Conservation (phyloP, 2,797 vertebrate genomes). For the Ambastaia sidthimunki region DNA sequence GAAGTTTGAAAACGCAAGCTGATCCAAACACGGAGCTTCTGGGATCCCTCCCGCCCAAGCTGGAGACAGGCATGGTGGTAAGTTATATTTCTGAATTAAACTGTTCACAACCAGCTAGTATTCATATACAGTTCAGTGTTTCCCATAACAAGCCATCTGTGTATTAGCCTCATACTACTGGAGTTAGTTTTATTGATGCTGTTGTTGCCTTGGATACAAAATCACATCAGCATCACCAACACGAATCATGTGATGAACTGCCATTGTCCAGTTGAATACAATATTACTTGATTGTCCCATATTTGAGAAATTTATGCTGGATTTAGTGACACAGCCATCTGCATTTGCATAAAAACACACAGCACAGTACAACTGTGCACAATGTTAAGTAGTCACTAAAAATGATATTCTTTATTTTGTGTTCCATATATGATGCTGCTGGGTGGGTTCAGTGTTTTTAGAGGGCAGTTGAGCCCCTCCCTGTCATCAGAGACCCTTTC, state of each 20-base stretch:
- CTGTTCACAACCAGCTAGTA: not conserved
- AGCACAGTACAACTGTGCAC: too few relatives aligned
- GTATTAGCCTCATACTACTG: not conserved
- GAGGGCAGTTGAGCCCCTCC: constrained; percentile 49
- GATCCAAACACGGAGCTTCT: constrained; percentile 59
- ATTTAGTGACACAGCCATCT: too few relatives aligned
- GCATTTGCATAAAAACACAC: too few relatives aligned
- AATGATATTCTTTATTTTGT: constrained; percentile 15
- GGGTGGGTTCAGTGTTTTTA: constrained; percentile 47
- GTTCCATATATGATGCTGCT: constrained; percentile 19
- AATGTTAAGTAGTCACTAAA: too few relatives aligned
- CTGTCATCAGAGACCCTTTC: constrained; percentile 17
- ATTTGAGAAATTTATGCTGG: too few relatives aligned
- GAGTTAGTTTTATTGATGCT: constrained; percentile 35
- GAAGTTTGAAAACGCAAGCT: constrained; percentile 37
- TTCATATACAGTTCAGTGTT: not conserved
- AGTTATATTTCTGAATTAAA: constrained; percentile 51
- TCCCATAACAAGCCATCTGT: not conserved
- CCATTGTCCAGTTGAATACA: constrained; percentile 24
- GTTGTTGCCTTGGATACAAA: constrained; percentile 58
- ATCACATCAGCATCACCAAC: constrained; percentile 27
- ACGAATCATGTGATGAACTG: constrained; percentile 29
- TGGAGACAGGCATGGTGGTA: constrained; percentile 69
- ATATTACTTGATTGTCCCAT: too few relatives aligned
- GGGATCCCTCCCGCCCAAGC: constrained; percentile 54